Percentiles rank a stretch among this genome's conserved stretches.
These are phyloP conservation scores for Choristoneura fumiferana DNA, from an alignment of 1,140 invertebrate genomes.

Conservation along the genomic window DNA sequence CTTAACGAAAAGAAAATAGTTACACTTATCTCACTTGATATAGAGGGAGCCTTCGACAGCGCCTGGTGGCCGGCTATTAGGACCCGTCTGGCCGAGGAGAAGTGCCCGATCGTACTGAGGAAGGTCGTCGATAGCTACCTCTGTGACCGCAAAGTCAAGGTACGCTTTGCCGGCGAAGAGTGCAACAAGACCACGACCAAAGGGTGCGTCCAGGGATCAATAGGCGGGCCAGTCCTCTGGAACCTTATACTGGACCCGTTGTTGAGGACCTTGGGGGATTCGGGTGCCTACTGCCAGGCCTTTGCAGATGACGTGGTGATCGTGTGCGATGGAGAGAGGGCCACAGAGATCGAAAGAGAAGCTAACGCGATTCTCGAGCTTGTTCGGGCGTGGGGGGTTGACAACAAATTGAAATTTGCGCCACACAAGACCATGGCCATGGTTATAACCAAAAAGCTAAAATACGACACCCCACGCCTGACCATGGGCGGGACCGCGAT, in stretches of 20 bases:
- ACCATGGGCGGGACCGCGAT: neutral
- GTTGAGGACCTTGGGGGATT: neutral
- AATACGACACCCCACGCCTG: neutral
- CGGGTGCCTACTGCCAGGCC: neutral
- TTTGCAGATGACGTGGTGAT: neutral
- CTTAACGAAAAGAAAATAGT: neutral
- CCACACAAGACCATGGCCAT: neutral
- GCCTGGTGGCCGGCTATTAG: neutral
- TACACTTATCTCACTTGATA: neutral
- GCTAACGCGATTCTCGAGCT: neutral
- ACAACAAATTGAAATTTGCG: neutral
- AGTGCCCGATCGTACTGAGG: too few relatives aligned
- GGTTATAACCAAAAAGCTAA: neutral
- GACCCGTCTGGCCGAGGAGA: neutral
- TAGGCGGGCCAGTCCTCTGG: neutral
- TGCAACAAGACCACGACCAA: neutral
- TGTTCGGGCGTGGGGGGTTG: constrained; percentile 4
- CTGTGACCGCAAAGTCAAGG: neutral
- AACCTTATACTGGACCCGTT: neutral
- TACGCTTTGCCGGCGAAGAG: neutral
- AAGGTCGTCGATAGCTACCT: neutral
- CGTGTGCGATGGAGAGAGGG: neutral
- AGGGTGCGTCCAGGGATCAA: neutral
- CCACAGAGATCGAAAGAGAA: neutral
- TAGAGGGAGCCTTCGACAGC: too few relatives aligned